phyloP scores from a whole-genome alignment of 2,113 vertebrate genomes.

The Burhinus oedicnemus region DNA sequence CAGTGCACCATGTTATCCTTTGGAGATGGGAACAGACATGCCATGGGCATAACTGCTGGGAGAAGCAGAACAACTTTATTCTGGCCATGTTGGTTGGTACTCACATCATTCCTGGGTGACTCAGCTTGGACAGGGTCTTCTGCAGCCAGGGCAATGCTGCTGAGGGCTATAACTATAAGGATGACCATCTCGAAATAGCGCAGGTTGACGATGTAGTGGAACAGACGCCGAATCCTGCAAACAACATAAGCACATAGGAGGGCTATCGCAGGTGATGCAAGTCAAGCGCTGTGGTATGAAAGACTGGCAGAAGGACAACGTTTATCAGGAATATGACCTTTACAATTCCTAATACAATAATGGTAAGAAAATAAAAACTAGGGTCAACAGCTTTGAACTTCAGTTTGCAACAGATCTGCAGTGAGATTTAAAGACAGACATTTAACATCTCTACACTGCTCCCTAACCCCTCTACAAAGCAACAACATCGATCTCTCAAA shows the following conservation, averaged over 20 bases:
- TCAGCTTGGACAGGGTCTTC: constrained; percentile 93
- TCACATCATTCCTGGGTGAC: constrained; percentile 89
- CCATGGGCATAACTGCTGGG: rapidly evolving
- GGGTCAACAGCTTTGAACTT: neutral
- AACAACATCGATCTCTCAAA: neutral
- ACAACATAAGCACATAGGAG: neutral
- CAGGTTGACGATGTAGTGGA: constrained; percentile 94
- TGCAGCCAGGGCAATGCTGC: constrained; percentile 94
- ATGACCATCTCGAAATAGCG: constrained; percentile 98
- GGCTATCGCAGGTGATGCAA: neutral
- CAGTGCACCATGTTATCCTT: rapidly evolving
- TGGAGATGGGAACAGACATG: rapidly evolving
- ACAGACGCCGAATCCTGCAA: constrained; percentile 87
- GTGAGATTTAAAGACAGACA: neutral
- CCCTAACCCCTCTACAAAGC: neutral
- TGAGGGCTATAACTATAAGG: constrained; percentile 93
- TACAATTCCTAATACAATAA: neutral
- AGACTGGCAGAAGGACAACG: rapidly evolving
- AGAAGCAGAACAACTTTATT: neutral
- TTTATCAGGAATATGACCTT: neutral
- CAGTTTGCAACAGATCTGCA: no score
- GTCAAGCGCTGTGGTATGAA: no score
- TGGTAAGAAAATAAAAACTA: neutral
- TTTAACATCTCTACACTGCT: neutral
- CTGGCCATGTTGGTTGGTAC: neutral